Percentiles rank a stretch among this genome's conserved stretches.
These are phyloP conservation scores for Thysanoteuthis rhombus DNA, from an alignment of 2,888 invertebrate species.

Conservation along the genomic window DNA sequence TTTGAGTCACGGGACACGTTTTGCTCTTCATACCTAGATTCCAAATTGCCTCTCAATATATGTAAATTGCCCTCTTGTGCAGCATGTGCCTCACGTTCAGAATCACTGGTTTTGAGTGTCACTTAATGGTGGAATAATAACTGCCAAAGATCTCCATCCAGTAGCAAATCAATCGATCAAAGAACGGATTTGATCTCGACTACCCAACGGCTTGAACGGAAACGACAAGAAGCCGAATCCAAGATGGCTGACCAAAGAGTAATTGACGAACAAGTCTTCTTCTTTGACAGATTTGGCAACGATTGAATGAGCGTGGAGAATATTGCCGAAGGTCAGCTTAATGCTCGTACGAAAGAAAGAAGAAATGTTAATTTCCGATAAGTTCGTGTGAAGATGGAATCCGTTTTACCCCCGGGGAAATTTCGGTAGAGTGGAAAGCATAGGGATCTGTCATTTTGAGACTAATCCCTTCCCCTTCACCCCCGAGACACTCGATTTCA, in stretches of 20 bases:
- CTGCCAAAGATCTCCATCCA: background rate
- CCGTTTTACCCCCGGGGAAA: background rate
- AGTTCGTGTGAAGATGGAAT: background rate
- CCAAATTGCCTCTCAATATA: too few species aligned
- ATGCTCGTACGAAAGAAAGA: background rate
- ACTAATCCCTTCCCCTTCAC: background rate
- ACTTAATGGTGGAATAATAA: background rate
- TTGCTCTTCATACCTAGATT: background rate
- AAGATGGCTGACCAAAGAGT: background rate
- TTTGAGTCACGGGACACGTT: background rate
- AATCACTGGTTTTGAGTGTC: background rate
- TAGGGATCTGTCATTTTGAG: background rate
- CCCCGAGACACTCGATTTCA: background rate
- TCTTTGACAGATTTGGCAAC: background rate
- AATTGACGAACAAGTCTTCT: background rate
- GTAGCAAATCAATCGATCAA: background rate
- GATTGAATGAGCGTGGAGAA: background rate
- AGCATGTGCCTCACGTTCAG: too few species aligned
- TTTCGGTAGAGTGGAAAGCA: background rate
- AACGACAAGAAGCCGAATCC: background rate
- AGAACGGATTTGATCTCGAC: background rate
- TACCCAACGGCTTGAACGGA: background rate
- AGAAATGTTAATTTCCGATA: constrained; percentile 12
- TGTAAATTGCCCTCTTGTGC: too few species aligned
- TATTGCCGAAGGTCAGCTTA: background rate